Conservation (phyloP, 1,140 invertebrate genomes). For the Schlechtendalia chinensis region DNA sequence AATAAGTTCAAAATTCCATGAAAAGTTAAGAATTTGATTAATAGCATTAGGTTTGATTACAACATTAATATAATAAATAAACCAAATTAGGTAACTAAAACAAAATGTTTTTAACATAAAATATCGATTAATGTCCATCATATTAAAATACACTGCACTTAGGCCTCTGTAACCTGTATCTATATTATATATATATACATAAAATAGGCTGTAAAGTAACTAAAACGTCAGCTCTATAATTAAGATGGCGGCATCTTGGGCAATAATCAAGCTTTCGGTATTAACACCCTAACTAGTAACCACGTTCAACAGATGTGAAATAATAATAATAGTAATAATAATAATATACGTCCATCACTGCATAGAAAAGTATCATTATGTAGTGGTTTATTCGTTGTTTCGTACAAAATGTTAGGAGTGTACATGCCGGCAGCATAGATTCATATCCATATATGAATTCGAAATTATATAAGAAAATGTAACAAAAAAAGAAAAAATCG, state of each 20-base stretch:
- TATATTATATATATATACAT: too few relatives aligned
- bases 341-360: background rate
- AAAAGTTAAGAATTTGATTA: background rate
- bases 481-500: background rate
- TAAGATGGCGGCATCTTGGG: conserved; percentile 29
- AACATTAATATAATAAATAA: background rate
- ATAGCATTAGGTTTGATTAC: background rate
- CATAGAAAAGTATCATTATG: background rate
- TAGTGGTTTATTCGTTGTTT: background rate
- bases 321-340: conserved; percentile 25
- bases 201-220: background rate
- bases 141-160: background rate
- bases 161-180: too few relatives aligned
- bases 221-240: conserved; percentile 17
- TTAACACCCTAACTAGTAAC: conserved; percentile 13
- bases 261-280: conserved; percentile 32
- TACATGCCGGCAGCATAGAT: background rate
- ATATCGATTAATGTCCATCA: background rate
- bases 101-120: background rate
- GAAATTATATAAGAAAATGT: background rate
- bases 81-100: background rate
- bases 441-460: background rate
- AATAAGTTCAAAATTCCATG: background rate
- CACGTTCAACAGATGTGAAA: background rate
- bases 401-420: background rate